These are phyloP conservation scores for Cheirogaleus major DNA, from an alignment of 2,797 vertebrate genomes.

Conservation along the genomic window DNA sequence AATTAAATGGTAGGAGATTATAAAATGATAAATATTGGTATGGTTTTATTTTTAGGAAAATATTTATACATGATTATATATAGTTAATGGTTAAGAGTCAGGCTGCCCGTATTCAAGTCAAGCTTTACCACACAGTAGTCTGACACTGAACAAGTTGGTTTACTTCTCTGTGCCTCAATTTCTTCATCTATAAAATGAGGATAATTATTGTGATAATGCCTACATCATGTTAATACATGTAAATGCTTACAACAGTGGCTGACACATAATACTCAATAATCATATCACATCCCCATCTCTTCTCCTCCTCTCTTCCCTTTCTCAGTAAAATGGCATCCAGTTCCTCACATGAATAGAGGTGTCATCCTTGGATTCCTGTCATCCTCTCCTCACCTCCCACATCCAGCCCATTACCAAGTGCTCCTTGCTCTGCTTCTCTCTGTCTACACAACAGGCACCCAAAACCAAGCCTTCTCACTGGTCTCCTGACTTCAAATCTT, in stretches of 20 bases:
- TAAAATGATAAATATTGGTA: background rate
- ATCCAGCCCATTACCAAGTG: background rate
- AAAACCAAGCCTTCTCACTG: background rate
- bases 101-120: background rate
- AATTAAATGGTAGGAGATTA: constrained; percentile 23
- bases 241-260: background rate
- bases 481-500: background rate
- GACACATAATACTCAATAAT: background rate
- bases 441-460: background rate
- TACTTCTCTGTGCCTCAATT: constrained; percentile 11
- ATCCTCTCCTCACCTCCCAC: background rate
- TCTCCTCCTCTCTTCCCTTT: background rate
- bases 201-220: background rate
- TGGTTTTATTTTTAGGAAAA: constrained; percentile 13
- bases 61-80: background rate
- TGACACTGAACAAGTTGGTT: background rate
- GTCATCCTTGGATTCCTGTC: background rate
- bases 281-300: background rate
- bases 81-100: constrained; percentile 17
- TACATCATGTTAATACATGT: background rate
- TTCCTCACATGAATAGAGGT: background rate
- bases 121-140: background rate
- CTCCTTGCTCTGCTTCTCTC: background rate
- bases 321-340: background rate
- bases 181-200: constrained; percentile 6